These are phyloP conservation scores for Passer domesticus DNA, from an alignment of 2,113 vertebrate genomes.

Conservation along the genomic window DNA sequence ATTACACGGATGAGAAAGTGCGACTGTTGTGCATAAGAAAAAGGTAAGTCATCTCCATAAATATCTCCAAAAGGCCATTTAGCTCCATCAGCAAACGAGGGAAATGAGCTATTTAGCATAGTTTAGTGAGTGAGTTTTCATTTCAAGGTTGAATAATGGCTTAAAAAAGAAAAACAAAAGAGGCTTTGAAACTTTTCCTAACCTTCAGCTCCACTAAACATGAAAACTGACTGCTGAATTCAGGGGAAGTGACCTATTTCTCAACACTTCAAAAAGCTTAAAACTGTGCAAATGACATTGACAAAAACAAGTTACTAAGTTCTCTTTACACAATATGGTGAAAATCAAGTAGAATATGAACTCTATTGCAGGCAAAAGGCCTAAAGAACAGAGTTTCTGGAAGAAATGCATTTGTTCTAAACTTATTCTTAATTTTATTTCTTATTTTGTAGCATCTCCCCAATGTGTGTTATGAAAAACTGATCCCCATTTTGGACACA, in stretches of 20 bases:
- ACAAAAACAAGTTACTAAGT: neutral
- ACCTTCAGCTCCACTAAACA: constrained; percentile 8
- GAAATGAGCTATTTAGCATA: constrained; percentile 16
- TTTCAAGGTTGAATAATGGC: constrained; percentile 44
- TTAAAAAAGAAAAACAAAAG: constrained; percentile 36
- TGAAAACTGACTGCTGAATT: constrained; percentile 7
- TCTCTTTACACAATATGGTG: neutral
- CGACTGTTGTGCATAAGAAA: neutral
- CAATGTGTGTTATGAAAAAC: neutral
- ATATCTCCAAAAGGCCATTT: constrained; percentile 20
- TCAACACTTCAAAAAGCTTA: constrained; percentile 10
- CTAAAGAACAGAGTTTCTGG: neutral
- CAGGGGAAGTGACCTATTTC: constrained; percentile 8
- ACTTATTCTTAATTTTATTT: neutral
- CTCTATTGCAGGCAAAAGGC: neutral
- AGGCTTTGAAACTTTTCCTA: constrained; percentile 3
- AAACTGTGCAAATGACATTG: neutral
- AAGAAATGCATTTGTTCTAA: neutral
- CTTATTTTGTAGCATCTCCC: neutral
- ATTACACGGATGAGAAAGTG: neutral
- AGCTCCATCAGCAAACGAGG: neutral
- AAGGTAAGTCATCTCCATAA: neutral
- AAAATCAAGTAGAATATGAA: neutral
- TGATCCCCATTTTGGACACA: neutral
- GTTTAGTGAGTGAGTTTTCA: constrained; percentile 9